Percentiles rank a stretch among this genome's conserved stretches.
phyloP scores from a whole-genome alignment of 2,888 invertebrate species.

The Rhagophthalmus giganteus region DNA sequence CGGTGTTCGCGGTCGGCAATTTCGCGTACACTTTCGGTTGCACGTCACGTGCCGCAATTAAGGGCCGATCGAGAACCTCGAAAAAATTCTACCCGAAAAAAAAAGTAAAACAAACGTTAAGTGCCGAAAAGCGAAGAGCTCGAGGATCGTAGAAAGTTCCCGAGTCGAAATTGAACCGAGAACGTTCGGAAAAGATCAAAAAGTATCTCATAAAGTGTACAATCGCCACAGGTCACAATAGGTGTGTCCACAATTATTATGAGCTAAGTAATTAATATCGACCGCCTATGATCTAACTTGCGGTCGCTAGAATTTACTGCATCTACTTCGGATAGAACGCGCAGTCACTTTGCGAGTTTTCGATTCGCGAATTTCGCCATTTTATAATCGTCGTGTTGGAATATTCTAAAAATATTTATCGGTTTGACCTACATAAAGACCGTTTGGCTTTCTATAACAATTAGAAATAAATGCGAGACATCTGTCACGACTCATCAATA shows the following conservation, averaged over 20 bases:
- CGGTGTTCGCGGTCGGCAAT: no score
- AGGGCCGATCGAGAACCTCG: no score
- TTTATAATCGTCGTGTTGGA: not conserved
- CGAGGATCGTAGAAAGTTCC: no score
- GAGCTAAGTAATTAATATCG: constrained; percentile 41
- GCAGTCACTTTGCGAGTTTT: constrained; percentile 5
- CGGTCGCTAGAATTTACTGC: constrained; percentile 22
- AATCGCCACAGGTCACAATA: constrained; percentile 31
- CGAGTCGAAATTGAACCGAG: no score
- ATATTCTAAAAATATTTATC: not conserved
- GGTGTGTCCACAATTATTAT: constrained; percentile 43
- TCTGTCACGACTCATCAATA: constrained; percentile 9
- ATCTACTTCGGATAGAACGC: constrained; percentile 12
- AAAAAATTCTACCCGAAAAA: no score
- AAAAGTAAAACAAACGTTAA: no score
- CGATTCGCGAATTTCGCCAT: not conserved
- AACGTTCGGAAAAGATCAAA: no score
- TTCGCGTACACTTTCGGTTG: no score
- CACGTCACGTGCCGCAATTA: no score
- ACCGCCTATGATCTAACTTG: constrained; percentile 38
- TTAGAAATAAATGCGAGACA: constrained; percentile 5
- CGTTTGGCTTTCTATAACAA: constrained; percentile 1
- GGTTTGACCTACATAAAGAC: not conserved
- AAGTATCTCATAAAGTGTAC: constrained; percentile 14
- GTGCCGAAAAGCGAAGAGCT: no score